These are phyloP conservation scores for Ormyrus labotus DNA, from an alignment of 2,888 invertebrate species.

Conservation along the genomic window DNA sequence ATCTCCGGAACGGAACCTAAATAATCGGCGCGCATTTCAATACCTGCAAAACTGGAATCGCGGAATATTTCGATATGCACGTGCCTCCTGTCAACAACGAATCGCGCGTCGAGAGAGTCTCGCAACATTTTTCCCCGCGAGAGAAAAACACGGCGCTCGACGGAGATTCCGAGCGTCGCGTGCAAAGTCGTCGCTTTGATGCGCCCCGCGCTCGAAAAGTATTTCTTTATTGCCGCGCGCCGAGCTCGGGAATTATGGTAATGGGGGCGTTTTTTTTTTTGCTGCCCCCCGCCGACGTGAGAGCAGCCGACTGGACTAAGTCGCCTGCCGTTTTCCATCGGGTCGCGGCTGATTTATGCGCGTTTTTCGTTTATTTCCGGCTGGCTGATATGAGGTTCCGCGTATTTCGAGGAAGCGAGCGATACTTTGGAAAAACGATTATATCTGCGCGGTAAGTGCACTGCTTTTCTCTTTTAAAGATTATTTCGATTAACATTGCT, in stretches of 20 bases:
- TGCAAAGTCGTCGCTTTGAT: not conserved
- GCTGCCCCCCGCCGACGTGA: not conserved
- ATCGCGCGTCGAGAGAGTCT: not conserved
- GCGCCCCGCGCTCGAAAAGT: not conserved
- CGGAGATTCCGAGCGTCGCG: not conserved
- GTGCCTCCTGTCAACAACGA: no score
- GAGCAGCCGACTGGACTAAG: not conserved
- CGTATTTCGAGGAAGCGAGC: no score
- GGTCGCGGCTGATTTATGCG: not conserved
- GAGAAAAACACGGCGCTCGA: not conserved
- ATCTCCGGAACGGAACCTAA: no score
- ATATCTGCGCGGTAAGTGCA: no score
- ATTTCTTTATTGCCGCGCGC: constrained; percentile 5
- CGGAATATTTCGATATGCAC: no score
- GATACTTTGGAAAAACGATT: no score
- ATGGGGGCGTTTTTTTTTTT: not conserved
- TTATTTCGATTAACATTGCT: no score
- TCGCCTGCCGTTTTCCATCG: not conserved
- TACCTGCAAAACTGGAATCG: no score
- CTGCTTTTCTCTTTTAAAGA: no score
- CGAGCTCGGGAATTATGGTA: not conserved
- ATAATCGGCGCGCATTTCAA: no score
- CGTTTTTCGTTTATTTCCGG: not conserved
- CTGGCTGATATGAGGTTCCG: no score
- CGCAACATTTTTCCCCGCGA: not conserved